phyloP scores from a whole-genome alignment of 2,888 invertebrate genomes.

The Sclerodermus sp. region DNA sequence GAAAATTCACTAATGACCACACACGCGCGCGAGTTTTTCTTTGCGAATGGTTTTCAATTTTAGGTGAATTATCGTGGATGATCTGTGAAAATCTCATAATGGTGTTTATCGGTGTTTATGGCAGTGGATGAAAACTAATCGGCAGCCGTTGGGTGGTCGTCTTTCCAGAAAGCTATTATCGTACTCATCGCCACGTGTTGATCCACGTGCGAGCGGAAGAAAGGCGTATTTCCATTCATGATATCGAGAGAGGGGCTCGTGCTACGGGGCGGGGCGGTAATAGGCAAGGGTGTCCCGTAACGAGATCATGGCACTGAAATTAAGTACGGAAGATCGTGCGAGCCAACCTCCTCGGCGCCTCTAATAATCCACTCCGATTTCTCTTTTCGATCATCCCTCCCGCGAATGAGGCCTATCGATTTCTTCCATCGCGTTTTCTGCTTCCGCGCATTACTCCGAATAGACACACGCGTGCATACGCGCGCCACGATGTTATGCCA shows the following conservation, averaged over 20 bases:
- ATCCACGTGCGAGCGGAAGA: conserved; percentile 37
- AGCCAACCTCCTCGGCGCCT: conserved; percentile 14
- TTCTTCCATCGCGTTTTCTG: too few species aligned
- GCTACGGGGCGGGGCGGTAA: conserved; percentile 12
- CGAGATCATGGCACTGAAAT: conserved; percentile 27
- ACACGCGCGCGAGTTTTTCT: too few species aligned
- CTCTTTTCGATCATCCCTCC: neutral
- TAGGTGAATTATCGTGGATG: too few species aligned
- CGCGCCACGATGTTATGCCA: too few species aligned
- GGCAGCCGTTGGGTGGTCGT: conserved; percentile 7
- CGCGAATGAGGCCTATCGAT: too few species aligned
- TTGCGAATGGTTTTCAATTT: too few species aligned
- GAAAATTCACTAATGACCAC: too few species aligned
- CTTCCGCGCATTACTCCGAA: too few species aligned
- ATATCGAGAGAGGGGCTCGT: conserved; percentile 12
- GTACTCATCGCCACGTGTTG: conserved; percentile 36
- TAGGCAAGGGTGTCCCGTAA: conserved; percentile 31
- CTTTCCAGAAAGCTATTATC: conserved; percentile 29
- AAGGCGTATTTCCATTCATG: conserved; percentile 24
- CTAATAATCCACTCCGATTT: conserved; percentile 9
- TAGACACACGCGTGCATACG: too few species aligned
- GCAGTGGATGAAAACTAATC: too few species aligned
- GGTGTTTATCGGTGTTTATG: too few species aligned
- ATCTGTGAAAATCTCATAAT: too few species aligned
- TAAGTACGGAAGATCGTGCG: conserved; percentile 9